Percentiles rank a stretch among this genome's conserved stretches.
phyloP scores from a whole-genome alignment of 2,888 invertebrate genomes.

The Prosopocoilus inquinatus region DNA sequence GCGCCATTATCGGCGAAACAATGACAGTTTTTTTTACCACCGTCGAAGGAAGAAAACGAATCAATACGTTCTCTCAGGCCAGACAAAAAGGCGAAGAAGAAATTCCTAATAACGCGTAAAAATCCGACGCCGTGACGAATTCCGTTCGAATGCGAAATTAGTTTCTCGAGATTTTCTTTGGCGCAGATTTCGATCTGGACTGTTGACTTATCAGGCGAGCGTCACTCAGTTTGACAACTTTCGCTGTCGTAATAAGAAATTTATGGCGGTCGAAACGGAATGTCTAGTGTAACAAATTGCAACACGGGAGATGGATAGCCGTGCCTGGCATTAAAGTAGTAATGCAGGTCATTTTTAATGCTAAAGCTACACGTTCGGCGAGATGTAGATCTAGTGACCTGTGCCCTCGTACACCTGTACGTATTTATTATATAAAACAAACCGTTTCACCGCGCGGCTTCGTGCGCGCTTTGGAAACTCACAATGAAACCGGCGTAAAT shows the following conservation, averaged over 20 bases:
- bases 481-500: not conserved
- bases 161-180: too few relatives aligned
- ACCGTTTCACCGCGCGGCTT: constrained; percentile 14
- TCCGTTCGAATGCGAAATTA: too few relatives aligned
- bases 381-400: constrained; percentile 28
- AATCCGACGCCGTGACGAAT: too few relatives aligned
- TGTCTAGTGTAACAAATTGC: constrained; percentile 6
- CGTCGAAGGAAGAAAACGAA: too few relatives aligned
- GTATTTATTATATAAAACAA: constrained; percentile 22
- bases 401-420: constrained; percentile 25
- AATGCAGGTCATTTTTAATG: constrained; percentile 18
- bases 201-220: too few relatives aligned
- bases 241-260: constrained; percentile 2
- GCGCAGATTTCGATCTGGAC: too few relatives aligned
- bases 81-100: too few relatives aligned
- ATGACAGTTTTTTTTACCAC: too few relatives aligned
- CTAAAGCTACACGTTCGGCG: constrained; percentile 14
- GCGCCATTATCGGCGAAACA: too few relatives aligned
- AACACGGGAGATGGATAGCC: constrained; percentile 14
- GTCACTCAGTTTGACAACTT: constrained; percentile 1
- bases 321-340: constrained; percentile 16
- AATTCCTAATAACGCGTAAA: too few relatives aligned
- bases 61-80: too few relatives aligned
- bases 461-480: not conserved
- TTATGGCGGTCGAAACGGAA: constrained; percentile 1